These are phyloP conservation scores for Cyclopterus lumpus DNA, from an alignment of 2,797 vertebrate genomes.

Conservation along the genomic window DNA sequence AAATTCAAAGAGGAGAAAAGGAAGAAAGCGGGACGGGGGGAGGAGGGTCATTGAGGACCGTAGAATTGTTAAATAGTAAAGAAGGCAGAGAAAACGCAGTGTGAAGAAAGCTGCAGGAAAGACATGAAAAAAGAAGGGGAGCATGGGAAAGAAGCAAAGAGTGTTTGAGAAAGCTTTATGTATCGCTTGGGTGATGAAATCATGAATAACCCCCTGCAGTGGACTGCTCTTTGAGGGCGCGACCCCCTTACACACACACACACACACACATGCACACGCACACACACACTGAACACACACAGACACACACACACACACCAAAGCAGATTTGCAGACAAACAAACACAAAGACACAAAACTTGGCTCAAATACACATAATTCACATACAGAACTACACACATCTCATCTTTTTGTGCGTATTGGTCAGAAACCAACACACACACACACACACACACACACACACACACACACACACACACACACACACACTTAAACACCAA, in stretches of 20 bases:
- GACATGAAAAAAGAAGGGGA: slow-evolving; percentile 61
- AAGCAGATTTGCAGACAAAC: slow-evolving; percentile 64
- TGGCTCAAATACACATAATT: slow-evolving; percentile 19
- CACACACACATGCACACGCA: slow-evolving; percentile 1
- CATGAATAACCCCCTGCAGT: slow-evolving; percentile 72
- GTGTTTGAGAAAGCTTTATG: slow-evolving; percentile 65
- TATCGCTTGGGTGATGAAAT: slow-evolving; percentile 72
- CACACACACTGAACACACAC: not conserved
- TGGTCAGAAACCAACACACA: slow-evolving; percentile 12
- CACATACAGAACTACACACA: slow-evolving; percentile 24
- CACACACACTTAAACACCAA: slow-evolving; percentile 37
- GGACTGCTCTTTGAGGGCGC: slow-evolving; percentile 66
- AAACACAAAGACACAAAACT: slow-evolving; percentile 57
- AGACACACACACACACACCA: slow-evolving; percentile 1
- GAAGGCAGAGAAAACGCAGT: slow-evolving; percentile 49
- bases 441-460: not conserved
- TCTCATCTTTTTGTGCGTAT: slow-evolving; percentile 15
- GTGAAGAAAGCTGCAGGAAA: slow-evolving; percentile 63
- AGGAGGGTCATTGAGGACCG: not conserved
- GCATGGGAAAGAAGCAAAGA: slow-evolving; percentile 70
- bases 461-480: slow-evolving; percentile 10
- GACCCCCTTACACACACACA: slow-evolving; percentile 24
- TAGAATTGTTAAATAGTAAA: slow-evolving; percentile 40
- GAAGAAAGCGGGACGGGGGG: slow-evolving; percentile 2
- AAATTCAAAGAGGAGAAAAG: slow-evolving; percentile 39